Evolutionary conservation across 2,888 invertebrate genomes (phyloP).

Genomic region (Alloplasta piceator): DNA sequence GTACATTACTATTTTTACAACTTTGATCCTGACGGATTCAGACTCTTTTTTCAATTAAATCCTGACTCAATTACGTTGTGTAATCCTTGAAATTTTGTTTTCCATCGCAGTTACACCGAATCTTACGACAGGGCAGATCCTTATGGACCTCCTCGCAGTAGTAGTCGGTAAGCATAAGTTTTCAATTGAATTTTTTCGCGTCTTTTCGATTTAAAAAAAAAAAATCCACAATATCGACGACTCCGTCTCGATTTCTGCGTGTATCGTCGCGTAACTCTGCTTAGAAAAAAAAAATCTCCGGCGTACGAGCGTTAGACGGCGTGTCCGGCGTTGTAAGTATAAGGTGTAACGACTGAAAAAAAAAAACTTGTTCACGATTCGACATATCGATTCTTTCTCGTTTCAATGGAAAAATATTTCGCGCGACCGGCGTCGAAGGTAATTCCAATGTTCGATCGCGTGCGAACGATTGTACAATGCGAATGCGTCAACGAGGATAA

Average conservation of each 20-base stretch:
- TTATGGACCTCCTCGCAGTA: conserved; percentile 82
- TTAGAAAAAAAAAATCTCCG: conserved; percentile 34
- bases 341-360: conserved; percentile 80
- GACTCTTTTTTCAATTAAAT: not conserved
- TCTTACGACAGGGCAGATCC: conserved; percentile 82
- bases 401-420: conserved; percentile 26
- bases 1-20: too few relatives aligned
- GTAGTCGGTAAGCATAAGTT: conserved; percentile 80
- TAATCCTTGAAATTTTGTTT: conserved; percentile 16
- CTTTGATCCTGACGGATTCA: too few relatives aligned
- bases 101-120: conserved; percentile 78
- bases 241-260: conserved; percentile 50
- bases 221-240: conserved; percentile 10
- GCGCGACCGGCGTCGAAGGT: conserved; percentile 21
- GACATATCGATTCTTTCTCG: conserved; percentile 45
- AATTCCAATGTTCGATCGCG: conserved; percentile 55
- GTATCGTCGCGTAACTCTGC: conserved; percentile 46
- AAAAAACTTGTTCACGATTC: conserved; percentile 55
- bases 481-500: conserved; percentile 46
- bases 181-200: conserved; percentile 19
- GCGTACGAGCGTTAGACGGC: conserved; percentile 47
- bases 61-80: conserved; percentile 1
- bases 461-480: conserved; percentile 43
- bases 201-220: conserved; percentile 18
- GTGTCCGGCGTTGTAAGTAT: conserved; percentile 74